Evolutionary conservation across 2,888 invertebrate genomes (phyloP).

Genomic region (Leucozona laternaria): DNA sequence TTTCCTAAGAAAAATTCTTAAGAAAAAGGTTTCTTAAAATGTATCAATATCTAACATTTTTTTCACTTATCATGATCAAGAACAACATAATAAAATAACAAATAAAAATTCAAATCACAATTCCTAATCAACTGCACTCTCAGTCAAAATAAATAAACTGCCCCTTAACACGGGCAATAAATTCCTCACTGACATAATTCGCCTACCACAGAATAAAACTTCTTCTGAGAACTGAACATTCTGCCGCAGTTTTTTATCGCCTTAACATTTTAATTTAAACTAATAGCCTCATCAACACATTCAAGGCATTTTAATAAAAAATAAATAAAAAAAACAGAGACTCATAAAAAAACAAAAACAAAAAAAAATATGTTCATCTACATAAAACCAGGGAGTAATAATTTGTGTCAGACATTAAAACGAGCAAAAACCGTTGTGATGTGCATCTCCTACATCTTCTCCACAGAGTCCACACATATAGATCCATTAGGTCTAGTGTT

Average conservation of each 20-base stretch:
- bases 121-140: neutral
- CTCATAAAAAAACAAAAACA: neutral
- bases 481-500: neutral
- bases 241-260: neutral
- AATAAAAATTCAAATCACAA: too few relatives aligned
- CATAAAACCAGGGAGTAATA: slow-evolving; percentile 38
- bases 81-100: too few relatives aligned
- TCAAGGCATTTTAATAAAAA: neutral
- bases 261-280: slow-evolving; percentile 3
- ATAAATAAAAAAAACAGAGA: neutral
- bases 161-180: neutral
- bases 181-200: neutral
- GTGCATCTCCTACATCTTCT: slow-evolving; percentile 19
- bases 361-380: slow-evolving; percentile 22
- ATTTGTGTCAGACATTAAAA: slow-evolving; percentile 54
- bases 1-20: too few relatives aligned
- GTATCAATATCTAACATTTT: too few relatives aligned
- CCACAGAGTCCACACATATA: neutral
- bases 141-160: neutral
- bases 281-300: slow-evolving; percentile 24
- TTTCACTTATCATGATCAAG: too few relatives aligned
- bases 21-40: too few relatives aligned
- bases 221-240: neutral
- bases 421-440: slow-evolving; percentile 67
- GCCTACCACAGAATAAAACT: neutral